A percentile compares a stretch with the other conserved stretches of the same genome.
Conservation (phyloP, 2,888 invertebrate genomes). For the Ephialtes manifestator region DNA sequence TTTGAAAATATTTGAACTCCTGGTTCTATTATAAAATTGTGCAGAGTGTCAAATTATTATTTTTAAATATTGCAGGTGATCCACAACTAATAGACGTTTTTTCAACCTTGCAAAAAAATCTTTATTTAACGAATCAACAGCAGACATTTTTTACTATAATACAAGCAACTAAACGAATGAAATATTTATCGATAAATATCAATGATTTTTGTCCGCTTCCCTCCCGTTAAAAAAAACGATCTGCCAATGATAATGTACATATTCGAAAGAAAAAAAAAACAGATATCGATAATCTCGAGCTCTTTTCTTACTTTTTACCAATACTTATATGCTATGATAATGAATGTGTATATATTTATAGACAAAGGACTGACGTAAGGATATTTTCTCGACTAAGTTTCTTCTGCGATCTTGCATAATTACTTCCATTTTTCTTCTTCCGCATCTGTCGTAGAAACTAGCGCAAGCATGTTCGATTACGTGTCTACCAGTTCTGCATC, state of each 20-base stretch:
- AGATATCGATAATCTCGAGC: slow-evolving; percentile 57
- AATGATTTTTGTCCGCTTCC: no score
- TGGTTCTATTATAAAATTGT: no score
- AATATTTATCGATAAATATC: no score
- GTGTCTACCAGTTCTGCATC: neutral
- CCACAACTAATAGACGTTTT: no score
- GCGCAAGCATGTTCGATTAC: neutral
- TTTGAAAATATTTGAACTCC: no score
- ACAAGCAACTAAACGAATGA: no score
- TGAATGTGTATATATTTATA: slow-evolving; percentile 74
- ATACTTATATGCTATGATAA: slow-evolving; percentile 64
- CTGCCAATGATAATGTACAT: slow-evolving; percentile 82
- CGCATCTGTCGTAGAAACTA: neutral
- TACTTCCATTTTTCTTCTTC: slow-evolving; percentile 22
- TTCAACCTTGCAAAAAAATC: no score
- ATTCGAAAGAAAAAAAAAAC: slow-evolving; percentile 46
- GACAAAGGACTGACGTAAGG: slow-evolving; percentile 67
- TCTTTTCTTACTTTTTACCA: slow-evolving; percentile 64
- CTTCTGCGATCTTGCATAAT: slow-evolving; percentile 44
- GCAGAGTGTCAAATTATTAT: no score
- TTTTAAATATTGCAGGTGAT: no score
- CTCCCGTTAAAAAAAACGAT: slow-evolving; percentile 69
- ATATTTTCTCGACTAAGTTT: slow-evolving; percentile 62
- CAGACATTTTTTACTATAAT: no score
- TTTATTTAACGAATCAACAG: no score